Evolutionary conservation across 2,113 vertebrate genomes (phyloP).

Genomic region (Etheostoma cragini): DNA sequence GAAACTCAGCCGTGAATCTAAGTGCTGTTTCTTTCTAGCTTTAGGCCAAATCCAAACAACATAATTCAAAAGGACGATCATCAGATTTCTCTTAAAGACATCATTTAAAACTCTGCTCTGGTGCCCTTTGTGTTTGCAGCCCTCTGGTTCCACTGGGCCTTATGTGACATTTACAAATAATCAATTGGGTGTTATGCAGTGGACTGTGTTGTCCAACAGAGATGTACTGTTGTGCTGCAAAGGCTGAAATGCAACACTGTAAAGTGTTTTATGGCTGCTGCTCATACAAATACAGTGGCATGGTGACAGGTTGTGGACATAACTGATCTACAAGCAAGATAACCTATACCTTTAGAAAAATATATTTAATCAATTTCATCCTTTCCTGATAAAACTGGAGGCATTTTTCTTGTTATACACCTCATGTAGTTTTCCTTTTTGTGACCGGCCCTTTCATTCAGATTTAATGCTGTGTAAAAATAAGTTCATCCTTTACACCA

Average conservation of each 20-base stretch:
- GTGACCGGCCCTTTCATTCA: not conserved
- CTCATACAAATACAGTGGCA: slow-evolving; percentile 8
- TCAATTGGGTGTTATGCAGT: slow-evolving; percentile 49
- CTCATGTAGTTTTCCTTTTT: not conserved
- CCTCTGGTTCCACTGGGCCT: slow-evolving; percentile 2
- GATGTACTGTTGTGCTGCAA: slow-evolving; percentile 50
- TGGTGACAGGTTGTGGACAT: not conserved
- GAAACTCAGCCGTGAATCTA: not conserved
- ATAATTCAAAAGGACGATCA: not conserved
- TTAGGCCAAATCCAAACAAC: not conserved
- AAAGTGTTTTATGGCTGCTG: slow-evolving; percentile 17
- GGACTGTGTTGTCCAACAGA: slow-evolving; percentile 48
- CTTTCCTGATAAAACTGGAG: not conserved
- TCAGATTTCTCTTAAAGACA: slow-evolving; percentile 9
- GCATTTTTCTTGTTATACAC: not conserved
- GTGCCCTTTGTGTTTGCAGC: slow-evolving; percentile 34
- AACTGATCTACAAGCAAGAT: not conserved
- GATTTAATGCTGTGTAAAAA: not conserved
- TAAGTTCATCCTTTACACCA: not conserved
- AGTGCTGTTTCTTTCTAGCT: not conserved
- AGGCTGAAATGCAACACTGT: slow-evolving; percentile 31
- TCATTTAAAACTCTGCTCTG: slow-evolving; percentile 4
- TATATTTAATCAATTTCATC: not conserved
- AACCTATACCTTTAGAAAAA: not conserved
- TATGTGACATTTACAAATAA: slow-evolving; percentile 65